Conservation (phyloP, 2,113 vertebrate species). For the Dinomys branickii region DNA sequence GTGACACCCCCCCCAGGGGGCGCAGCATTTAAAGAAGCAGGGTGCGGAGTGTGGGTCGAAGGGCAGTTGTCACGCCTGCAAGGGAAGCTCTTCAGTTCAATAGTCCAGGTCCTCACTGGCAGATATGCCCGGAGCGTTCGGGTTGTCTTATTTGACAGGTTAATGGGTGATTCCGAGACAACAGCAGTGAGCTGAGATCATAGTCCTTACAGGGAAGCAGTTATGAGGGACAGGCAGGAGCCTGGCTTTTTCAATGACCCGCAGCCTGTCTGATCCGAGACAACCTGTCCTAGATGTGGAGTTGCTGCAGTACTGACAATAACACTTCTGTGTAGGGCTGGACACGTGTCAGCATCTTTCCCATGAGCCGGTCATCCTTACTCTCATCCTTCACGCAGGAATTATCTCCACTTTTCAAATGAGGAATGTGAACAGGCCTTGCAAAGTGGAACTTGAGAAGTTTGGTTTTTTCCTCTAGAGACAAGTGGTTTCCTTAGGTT, state of each 20-base stretch:
- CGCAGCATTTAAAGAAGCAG: slow-evolving; percentile 21
- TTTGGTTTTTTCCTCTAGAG: not conserved
- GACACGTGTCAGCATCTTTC: not conserved
- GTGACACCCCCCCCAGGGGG: not conserved
- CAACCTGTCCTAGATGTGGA: not conserved
- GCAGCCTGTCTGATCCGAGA: not conserved
- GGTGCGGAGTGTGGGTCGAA: slow-evolving; percentile 1
- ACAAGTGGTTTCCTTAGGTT: not conserved
- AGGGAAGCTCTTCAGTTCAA: slow-evolving; percentile 41
- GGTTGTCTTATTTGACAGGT: not conserved
- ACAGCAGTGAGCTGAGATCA: not conserved
- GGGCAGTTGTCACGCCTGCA: slow-evolving; percentile 13
- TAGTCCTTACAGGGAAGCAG: not conserved
- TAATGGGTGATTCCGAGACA: not conserved
- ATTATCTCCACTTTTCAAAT: not conserved
- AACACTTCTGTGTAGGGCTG: not conserved
- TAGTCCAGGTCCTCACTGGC: not conserved
- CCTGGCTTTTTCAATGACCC: not conserved
- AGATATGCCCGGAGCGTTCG: not conserved
- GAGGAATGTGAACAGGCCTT: not conserved
- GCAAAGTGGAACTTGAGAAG: not conserved
- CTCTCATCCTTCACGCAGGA: not conserved
- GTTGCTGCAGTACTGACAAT: not conserved
- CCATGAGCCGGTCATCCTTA: not conserved
- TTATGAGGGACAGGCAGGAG: not conserved